Conservation (phyloP, 2,888 invertebrate species). For the Drosophila anomelani region DNA sequence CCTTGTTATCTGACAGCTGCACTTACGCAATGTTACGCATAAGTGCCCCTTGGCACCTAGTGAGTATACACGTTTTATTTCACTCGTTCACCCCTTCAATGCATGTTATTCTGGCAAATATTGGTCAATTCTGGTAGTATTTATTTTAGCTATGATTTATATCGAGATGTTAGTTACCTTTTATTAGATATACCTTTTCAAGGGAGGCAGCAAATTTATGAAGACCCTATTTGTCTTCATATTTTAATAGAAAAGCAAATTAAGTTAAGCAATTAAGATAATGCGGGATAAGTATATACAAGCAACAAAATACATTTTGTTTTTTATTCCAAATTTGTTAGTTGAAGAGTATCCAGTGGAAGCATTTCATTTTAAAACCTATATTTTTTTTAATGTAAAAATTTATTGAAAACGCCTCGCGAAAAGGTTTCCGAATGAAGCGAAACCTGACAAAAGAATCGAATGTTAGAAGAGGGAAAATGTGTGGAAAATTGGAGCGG, state of each 20-base stretch:
- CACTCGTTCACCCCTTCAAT: constrained; percentile 29
- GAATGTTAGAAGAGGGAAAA: constrained; percentile 5
- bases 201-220: neutral
- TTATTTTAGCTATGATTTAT: constrained; percentile 5
- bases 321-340: neutral
- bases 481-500: constrained; percentile 11
- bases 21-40: constrained; percentile 76
- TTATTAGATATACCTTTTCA: neutral
- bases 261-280: neutral
- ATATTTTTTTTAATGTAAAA: constrained; percentile 9
- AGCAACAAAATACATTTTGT: too few species aligned
- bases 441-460: constrained; percentile 12
- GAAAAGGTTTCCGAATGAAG: constrained; percentile 31
- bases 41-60: constrained; percentile 52
- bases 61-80: constrained; percentile 46
- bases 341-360: neutral
- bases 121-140: neutral
- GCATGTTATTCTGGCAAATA: constrained; percentile 14
- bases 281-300: neutral
- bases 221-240: neutral
- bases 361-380: neutral
- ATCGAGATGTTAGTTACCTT: neutral
- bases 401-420: constrained; percentile 60
- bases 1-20: constrained; percentile 67
- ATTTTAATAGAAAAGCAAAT: neutral